Evolutionary conservation across 2,797 vertebrate species (phyloP), one percentile per base, ranked within the genome.

Genomic region (Lemur catta): DNA sequence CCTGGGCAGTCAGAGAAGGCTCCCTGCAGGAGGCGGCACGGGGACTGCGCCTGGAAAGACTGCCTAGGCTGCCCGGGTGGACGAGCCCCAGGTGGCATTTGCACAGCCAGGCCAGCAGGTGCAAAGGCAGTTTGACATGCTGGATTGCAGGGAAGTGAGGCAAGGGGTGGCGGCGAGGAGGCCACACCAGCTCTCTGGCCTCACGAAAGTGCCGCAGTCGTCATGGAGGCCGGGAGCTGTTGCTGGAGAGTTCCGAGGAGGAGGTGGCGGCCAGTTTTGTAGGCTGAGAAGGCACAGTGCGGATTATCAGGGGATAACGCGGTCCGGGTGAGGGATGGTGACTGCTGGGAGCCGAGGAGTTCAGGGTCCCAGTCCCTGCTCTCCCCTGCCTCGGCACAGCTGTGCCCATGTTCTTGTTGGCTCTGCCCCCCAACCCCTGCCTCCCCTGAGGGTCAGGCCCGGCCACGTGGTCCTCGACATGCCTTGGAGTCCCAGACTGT

Each of bases 191-290:
- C 38, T 50, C 38, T 81, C 67, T 11, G 74, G 59, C 22, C 52
- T 59, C 1, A 0, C 15, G 17, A 15, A 46, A 33, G 10, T 4
- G 10, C 13, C 20, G 14, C 1, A 2, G 38, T 26, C 24, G 17
- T 61, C 9, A 6, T 22, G 43, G 50, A 55, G 26, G 26, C 48
- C 0, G 0, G 6, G 12, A 69, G n/a, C 12, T 0, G 17, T 50
- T 38, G 13, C 43, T 15, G 33, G 57, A 43, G 75, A 33, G 24
- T 14, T 33, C 69, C 13, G 48, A 79, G 57, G 46, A 67, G 52
- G n/a, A 26, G 12, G 26, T 0, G 22, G 28, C 17, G 61, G 35
- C 24, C 24, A 20, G 30, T 17, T 38, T 41, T 46, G 48, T 13
- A 61, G 67, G n/a, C 20, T 67, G 17, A 33, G 38, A 72, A 78